These are phyloP conservation scores for Nematopogon swammerdamellus DNA, from an alignment of 2,888 invertebrate species.

Conservation along the genomic window DNA sequence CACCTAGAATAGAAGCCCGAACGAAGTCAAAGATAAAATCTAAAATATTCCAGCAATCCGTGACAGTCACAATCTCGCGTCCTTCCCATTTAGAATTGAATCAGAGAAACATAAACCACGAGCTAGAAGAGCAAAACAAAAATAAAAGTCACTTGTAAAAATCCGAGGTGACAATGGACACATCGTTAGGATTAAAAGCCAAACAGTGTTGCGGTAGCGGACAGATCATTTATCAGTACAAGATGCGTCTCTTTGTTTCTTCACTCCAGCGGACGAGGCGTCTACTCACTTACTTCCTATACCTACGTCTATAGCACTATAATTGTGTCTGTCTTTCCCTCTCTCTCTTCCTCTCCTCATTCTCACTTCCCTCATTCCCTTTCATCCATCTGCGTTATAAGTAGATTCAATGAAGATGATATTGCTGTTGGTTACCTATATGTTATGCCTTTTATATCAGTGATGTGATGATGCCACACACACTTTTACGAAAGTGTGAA, in stretches of 20 bases:
- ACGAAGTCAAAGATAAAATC: background rate
- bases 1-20: background rate
- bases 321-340: too few species aligned
- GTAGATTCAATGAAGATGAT: too few species aligned
- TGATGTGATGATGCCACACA: too few species aligned
- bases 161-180: background rate
- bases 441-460: too few species aligned
- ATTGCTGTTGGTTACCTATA: too few species aligned
- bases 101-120: background rate
- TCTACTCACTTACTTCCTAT: too few species aligned
- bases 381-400: too few species aligned
- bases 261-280: background rate
- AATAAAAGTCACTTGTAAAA: background rate
- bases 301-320: too few species aligned
- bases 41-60: background rate
- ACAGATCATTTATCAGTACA: slow-evolving; percentile 50
- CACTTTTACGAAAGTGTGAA: too few species aligned
- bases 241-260: slow-evolving; percentile 13
- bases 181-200: slow-evolving; percentile 44
- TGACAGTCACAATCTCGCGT: background rate
- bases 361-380: too few species aligned
- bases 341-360: too few species aligned
- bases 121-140: background rate
- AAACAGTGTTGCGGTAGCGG: slow-evolving; percentile 47
- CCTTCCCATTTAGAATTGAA: background rate